Base-by-base conservation (phyloP, 64 coral and sea anemone genomes). In the Montipora sp. region DNA sequence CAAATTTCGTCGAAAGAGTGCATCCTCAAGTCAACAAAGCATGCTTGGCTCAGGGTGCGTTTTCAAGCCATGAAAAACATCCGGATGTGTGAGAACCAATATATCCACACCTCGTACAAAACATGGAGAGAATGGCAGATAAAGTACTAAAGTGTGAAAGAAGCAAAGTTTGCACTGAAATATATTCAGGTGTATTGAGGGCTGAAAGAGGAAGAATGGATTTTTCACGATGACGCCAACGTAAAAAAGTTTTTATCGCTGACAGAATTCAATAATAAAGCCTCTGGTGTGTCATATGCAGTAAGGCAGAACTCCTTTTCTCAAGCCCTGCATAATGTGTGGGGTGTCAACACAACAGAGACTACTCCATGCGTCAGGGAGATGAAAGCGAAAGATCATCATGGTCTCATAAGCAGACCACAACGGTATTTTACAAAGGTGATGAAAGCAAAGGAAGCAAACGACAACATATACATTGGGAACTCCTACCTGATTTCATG, bases 1-100 rank as follows among this genome's bases (percentile, higher is more conserved):
- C 67, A 47, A 92, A 92, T 47, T 84, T 78, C 65, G 90, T 86
- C 0, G 81, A 93, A 93, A 87, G 91, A 78, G 83, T 88, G 10
- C 91, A 88, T 45, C 75, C 91, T 0, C 83, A 79, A 73, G 69
- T 73, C n/a, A 73, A 73, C 22, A 73, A 73, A 9, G 21, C 69
- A 23, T n/a, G 21, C n/a, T 73, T n/a, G 19, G 91, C 59, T 70
- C 91, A 93, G 73, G 75, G 91, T 80, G 44, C 74, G 51, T 93
- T 87, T 65, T 93, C 71, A 22, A 87, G 82, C 55, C 82, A 87
- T 51, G 22, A 51, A 77, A 87, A 87, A 27, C 19, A 87, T 21
- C 23, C 81, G 1, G 74, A 87, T 47, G 73, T 45, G 5, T 49
- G 44, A 70, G 79, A 63, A 18, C 83, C 75, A 65, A 83, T 83